Base-by-base conservation (phyloP, 2,888 invertebrate genomes). In the Elmis aenea region DNA sequence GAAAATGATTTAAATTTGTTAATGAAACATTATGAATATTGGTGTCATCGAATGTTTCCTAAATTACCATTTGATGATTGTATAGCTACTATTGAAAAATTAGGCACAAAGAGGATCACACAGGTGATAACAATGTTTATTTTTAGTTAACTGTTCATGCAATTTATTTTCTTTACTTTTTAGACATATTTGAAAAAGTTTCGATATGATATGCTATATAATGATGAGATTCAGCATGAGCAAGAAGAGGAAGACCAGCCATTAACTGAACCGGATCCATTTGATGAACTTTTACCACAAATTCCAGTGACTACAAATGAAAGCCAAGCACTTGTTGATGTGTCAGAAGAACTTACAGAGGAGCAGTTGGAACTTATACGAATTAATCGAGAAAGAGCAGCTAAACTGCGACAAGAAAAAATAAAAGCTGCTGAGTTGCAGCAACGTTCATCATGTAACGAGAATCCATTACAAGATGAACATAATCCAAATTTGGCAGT, bases 41-140 rank as follows among this genome's bases (percentile, higher is more conserved):
- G 96, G 96, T 85, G 85, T 0, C 93, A 95, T 66, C 74, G 94
- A 29, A 68, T 97, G 47, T 94, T 84, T 67, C 95, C 96, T 0
- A 89, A 85, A 59, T 84, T 85, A 59, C 77, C 82, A 8, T 96
- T 95, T 67, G 86, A 86, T 58, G 92, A 94, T 63, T 83, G 87
- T 45, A 66, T 95, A 2, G 73, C 75, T n/a, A 76, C 77, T 58
- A 70, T 84, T 11, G 94, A 94, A 62, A 81, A 80, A 40, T 71
- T 96, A 1, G 94, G 94, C 0, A 73, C 75, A 29, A 94, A 92
- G 59, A 85, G 79, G 55, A 74, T 80, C 24, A 78, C 93, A 8
- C 81, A 85, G 70, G 85, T n/a, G n/a, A n/a, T n/a, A n/a, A n/a
- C n/a, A n/a, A n/a, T n/a, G n/a, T n/a, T n/a, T n/a, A 29, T 16